A percentile compares a stretch with the other conserved stretches of the same genome.
Evolutionary conservation across 2,888 invertebrate species (phyloP).

Genomic region (Lobophora halterata): DNA sequence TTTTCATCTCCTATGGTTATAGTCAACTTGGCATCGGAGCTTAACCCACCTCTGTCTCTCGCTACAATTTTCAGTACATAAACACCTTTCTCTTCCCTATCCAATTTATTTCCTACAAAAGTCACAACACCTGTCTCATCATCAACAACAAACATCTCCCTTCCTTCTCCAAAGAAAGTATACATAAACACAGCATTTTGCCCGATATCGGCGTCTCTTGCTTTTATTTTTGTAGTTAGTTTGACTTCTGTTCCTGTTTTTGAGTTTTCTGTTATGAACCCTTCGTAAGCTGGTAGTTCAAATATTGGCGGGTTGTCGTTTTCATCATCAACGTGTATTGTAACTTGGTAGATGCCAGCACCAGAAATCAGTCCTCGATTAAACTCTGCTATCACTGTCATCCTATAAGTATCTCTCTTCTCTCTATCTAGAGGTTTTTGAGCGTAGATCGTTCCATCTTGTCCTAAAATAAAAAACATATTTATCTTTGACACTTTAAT

Average conservation of each 20-base stretch:
- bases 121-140: constrained; percentile 82
- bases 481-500: background rate
- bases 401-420: constrained; percentile 84
- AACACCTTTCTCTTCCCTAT: constrained; percentile 85
- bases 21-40: constrained; percentile 86
- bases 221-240: constrained; percentile 84
- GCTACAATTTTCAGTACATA: constrained; percentile 88
- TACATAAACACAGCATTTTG: constrained; percentile 85
- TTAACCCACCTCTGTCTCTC: constrained; percentile 87
- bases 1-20: constrained; percentile 89
- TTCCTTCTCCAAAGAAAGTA: constrained; percentile 87
- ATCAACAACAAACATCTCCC: constrained; percentile 86
- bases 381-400: constrained; percentile 90
- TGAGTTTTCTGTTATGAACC: constrained; percentile 89
- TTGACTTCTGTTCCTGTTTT: constrained; percentile 84
- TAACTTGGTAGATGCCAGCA: constrained; percentile 89
- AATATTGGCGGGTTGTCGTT: constrained; percentile 94
- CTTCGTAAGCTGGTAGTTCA: constrained; percentile 85
- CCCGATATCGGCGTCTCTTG: constrained; percentile 86
- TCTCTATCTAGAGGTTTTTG: constrained; percentile 89
- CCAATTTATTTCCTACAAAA: constrained; percentile 82
- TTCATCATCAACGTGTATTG: constrained; percentile 90
- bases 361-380: constrained; percentile 85
- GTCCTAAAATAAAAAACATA: constrained; percentile 46
- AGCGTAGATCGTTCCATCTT: constrained; percentile 90